A percentile compares a stretch with the other conserved stretches of the same genome.
phyloP scores from a whole-genome alignment of 2,888 invertebrate species.

The Sarcophaga rosellei region DNA sequence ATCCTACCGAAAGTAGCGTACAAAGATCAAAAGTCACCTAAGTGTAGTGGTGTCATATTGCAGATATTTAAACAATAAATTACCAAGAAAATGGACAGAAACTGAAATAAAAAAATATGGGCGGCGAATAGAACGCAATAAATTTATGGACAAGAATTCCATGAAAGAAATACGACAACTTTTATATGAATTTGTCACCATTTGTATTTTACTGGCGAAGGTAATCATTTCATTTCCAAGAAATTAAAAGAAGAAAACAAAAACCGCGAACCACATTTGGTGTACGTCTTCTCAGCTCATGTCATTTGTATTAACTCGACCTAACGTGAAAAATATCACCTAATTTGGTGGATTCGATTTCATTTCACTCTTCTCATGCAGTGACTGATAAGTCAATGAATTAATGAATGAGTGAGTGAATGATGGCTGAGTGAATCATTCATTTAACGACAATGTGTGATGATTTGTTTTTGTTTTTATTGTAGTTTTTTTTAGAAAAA shows the following conservation, averaged over 20 bases:
- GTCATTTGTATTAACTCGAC: not conserved
- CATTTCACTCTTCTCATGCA: not conserved
- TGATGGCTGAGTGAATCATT: constrained; percentile 24
- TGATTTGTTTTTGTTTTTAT: constrained; percentile 23
- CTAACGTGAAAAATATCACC: not conserved
- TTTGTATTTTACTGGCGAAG: too few relatives aligned
- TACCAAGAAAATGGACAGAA: not conserved
- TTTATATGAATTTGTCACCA: too few relatives aligned
- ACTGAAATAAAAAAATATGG: not conserved
- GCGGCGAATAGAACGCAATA: not conserved
- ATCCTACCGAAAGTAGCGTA: too few relatives aligned
- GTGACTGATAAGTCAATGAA: not conserved
- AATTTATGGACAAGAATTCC: not conserved
- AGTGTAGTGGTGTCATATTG: constrained; percentile 48
- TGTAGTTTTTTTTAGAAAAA: not conserved
- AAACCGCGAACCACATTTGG: too few relatives aligned
- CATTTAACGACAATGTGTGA: constrained; percentile 39
- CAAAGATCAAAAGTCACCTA: too few relatives aligned
- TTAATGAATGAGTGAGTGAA: not conserved
- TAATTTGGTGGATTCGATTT: too few relatives aligned
- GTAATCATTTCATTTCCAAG: too few relatives aligned
- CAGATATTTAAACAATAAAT: constrained; percentile 59
- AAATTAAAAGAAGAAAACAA: constrained; percentile 2
- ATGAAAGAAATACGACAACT: not conserved
- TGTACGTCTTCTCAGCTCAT: too few relatives aligned